Evolutionary conservation across 2,797 vertebrate species (phyloP).

Genomic region (Semaprochilodus insignis): DNA sequence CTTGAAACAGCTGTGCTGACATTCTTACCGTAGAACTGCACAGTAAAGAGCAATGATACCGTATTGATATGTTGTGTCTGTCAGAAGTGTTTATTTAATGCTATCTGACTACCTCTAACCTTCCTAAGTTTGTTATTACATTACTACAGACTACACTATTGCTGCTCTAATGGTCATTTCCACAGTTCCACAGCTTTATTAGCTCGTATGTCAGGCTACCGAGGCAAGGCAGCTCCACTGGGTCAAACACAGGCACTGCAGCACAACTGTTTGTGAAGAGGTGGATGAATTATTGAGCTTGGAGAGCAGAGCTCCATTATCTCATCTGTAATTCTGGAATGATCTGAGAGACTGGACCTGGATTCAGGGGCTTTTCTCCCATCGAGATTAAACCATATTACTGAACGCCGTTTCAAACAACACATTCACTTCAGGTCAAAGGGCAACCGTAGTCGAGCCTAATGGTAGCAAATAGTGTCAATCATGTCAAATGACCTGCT

Average conservation of each 20-base stretch:
- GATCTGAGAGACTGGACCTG: constrained; percentile 68
- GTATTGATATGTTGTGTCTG: constrained; percentile 44
- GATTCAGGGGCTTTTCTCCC: constrained; percentile 73
- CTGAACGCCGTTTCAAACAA: constrained; percentile 81
- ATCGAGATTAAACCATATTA: constrained; percentile 81
- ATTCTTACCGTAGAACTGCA: constrained; percentile 43
- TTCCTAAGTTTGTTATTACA: constrained; percentile 13
- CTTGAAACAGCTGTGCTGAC: constrained; percentile 37
- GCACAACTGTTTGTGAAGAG: background rate
- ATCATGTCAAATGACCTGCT: constrained; percentile 80
- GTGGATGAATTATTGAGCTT: constrained; percentile 65
- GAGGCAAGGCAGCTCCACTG: background rate
- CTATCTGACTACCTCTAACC: constrained; percentile 14
- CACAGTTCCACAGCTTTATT: constrained; percentile 9
- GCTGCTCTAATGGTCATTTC: background rate
- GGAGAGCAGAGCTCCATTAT: constrained; percentile 70
- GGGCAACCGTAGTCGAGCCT: constrained; percentile 81
- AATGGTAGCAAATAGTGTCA: constrained; percentile 87
- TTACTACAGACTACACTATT: constrained; percentile 4
- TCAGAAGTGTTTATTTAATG: constrained; percentile 24
- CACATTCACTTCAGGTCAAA: constrained; percentile 77
- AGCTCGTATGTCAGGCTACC: constrained; percentile 5
- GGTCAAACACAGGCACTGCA: background rate
- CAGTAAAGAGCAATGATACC: constrained; percentile 27
- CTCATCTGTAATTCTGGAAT: constrained; percentile 78